Evolutionary conservation across 2,113 vertebrate genomes (phyloP).

Genomic region (Beaufortia kweichowensis): DNA sequence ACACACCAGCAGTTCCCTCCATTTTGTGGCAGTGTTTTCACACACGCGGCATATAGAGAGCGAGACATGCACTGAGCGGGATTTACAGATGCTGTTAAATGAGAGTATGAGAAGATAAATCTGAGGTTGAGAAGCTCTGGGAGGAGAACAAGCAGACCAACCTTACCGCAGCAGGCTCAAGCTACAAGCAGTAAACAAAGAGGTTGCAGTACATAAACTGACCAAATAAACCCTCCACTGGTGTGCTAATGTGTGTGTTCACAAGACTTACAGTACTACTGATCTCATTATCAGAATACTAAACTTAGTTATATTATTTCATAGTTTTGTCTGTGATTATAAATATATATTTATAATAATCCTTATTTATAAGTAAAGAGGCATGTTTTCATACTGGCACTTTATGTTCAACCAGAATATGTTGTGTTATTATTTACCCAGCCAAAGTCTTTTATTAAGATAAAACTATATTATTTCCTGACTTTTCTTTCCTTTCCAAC

Average conservation of each 20-base stretch:
- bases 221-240: constrained; percentile 8
- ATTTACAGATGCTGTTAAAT: constrained; percentile 54
- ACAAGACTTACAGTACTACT: not conserved
- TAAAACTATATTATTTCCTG: too few relatives aligned
- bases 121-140: constrained; percentile 26
- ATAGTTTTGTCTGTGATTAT: too few relatives aligned
- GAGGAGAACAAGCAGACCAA: constrained; percentile 27
- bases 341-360: too few relatives aligned
- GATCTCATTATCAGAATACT: too few relatives aligned
- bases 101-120: constrained; percentile 55
- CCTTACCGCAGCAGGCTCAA: not conserved
- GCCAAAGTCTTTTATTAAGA: too few relatives aligned
- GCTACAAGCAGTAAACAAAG: constrained; percentile 45
- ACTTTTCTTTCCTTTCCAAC: too few relatives aligned
- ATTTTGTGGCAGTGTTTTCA: constrained; percentile 25
- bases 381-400: too few relatives aligned
- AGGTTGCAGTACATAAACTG: constrained; percentile 3
- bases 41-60: constrained; percentile 4
- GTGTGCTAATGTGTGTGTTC: not conserved
- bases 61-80: constrained; percentile 7
- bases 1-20: constrained; percentile 17
- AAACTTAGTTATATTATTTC: too few relatives aligned
- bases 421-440: not conserved
- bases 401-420: too few relatives aligned
- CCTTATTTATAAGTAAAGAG: too few relatives aligned